Percentiles rank a stretch among this genome's conserved stretches.
Evolutionary conservation across 1,140 invertebrate genomes (phyloP).

Genomic region (Drosophila kepulauana): DNA sequence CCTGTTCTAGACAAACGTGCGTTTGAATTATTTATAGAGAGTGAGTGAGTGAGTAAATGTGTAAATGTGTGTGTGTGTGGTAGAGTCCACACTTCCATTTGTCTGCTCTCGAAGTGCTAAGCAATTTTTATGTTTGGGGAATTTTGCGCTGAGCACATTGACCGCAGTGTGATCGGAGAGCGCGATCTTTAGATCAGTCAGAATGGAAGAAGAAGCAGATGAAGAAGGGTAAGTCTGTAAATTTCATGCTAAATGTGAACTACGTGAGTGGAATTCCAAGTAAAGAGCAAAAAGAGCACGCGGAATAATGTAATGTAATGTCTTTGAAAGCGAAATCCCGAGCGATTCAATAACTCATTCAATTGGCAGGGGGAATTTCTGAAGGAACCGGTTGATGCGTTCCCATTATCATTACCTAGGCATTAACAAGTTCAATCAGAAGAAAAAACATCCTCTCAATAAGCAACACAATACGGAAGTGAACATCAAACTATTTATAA

Average conservation of each 20-base stretch:
- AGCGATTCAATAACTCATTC: slow-evolving; percentile 15
- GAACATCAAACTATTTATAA: slow-evolving; percentile 35
- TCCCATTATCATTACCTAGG: slow-evolving; percentile 35
- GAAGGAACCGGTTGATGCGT: slow-evolving; percentile 28
- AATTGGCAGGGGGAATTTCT: slow-evolving; percentile 11
- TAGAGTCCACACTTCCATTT: slow-evolving; percentile 13
- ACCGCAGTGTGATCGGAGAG: slow-evolving; percentile 31
- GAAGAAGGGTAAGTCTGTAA: slow-evolving; percentile 59
- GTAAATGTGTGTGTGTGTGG: no score
- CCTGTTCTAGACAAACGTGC: slow-evolving; percentile 66
- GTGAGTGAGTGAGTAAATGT: slow-evolving; percentile 30
- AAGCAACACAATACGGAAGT: slow-evolving; percentile 66
- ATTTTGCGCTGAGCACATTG: slow-evolving; percentile 43
- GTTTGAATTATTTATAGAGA: slow-evolving; percentile 74
- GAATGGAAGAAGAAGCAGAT: not conserved
- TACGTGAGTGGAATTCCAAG: slow-evolving; percentile 73
- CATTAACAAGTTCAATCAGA: slow-evolving; percentile 41
- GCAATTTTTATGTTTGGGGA: slow-evolving; percentile 62
- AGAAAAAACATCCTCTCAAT: slow-evolving; percentile 40
- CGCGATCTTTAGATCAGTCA: slow-evolving; percentile 50
- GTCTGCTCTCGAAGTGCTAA: slow-evolving; percentile 36
- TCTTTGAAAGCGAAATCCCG: slow-evolving; percentile 62
- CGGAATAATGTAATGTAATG: slow-evolving; percentile 50
- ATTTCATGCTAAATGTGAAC: slow-evolving; percentile 65
- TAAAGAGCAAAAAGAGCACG: slow-evolving; percentile 40